Conservation (phyloP, 2,113 vertebrate genomes). For the Pachycephala philippinensis region DNA sequence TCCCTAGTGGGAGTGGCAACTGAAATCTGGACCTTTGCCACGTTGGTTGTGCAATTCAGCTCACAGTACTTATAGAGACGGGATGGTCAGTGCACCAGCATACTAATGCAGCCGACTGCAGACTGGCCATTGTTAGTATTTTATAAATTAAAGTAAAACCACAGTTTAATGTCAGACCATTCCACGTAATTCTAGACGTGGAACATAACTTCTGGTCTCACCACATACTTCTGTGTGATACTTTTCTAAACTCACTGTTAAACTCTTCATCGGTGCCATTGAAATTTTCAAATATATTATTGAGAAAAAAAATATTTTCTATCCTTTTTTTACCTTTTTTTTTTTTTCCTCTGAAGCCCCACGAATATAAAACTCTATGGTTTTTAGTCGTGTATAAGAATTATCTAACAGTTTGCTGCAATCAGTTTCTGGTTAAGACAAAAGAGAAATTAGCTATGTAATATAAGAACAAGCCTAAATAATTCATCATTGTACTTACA, state of each 20-base stretch:
- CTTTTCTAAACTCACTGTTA: neutral
- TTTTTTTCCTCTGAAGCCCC: neutral
- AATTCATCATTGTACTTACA: neutral
- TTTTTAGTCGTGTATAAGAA: neutral
- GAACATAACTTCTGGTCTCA: neutral
- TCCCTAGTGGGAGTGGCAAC: slow-evolving; percentile 51
- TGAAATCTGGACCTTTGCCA: slow-evolving; percentile 57
- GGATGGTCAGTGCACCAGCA: slow-evolving; percentile 50
- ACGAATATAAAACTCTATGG: neutral
- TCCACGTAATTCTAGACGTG: neutral
- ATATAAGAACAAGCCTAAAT: neutral
- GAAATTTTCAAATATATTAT: neutral
- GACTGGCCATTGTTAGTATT: slow-evolving; percentile 21
- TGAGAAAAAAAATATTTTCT: neutral
- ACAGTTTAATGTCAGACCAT: neutral
- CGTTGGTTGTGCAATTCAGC: slow-evolving; percentile 64
- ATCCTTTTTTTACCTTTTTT: rapidly evolving
- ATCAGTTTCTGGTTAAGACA: neutral
- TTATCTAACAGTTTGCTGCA: neutral
- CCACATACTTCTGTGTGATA: neutral
- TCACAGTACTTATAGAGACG: slow-evolving; percentile 56
- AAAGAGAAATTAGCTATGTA: neutral
- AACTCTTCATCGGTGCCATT: neutral
- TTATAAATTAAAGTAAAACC: slow-evolving; percentile 25
- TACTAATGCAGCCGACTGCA: slow-evolving; percentile 50